Evolutionary conservation across 2,888 invertebrate genomes (phyloP).

Genomic region (Cecidostiba fungosa): DNA sequence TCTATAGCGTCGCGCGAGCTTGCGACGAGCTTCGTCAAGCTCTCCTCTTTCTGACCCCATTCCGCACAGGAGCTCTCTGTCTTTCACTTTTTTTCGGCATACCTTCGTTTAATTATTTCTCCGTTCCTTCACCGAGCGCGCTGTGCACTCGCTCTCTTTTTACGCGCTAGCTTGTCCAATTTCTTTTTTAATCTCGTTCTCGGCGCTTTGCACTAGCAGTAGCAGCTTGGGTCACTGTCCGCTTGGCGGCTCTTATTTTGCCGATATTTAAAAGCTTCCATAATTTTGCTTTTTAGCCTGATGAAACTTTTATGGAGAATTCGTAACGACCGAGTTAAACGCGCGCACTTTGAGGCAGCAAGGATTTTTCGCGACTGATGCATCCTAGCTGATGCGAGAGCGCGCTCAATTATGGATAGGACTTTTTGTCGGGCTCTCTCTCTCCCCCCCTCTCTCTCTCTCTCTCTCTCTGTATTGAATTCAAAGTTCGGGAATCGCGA

Average conservation of each 20-base stretch:
- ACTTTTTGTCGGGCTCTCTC: not conserved
- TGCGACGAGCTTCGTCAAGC: not conserved
- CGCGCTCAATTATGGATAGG: not conserved
- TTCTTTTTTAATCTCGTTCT: slow-evolving; percentile 57
- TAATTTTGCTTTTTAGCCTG: slow-evolving; percentile 29
- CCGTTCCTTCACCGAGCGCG: not conserved
- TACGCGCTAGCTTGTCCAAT: slow-evolving; percentile 37
- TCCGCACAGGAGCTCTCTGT: not conserved
- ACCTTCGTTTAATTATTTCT: slow-evolving; percentile 60
- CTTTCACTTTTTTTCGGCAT: slow-evolving; percentile 38
- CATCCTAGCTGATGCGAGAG: not conserved
- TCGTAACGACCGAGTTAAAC: slow-evolving; percentile 8
- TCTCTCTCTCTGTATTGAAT: not conserved
- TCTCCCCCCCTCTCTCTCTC: not conserved
- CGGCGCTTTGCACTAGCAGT: not conserved
- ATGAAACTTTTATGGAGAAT: slow-evolving; percentile 43
- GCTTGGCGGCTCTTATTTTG: slow-evolving; percentile 36
- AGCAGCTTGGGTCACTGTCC: not conserved
- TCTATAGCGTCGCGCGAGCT: not conserved
- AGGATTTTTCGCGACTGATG: not conserved
- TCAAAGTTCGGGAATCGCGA: not conserved
- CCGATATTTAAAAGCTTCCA: slow-evolving; percentile 48
- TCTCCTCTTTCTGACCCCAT: slow-evolving; percentile 6
- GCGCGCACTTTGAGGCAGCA: not conserved
- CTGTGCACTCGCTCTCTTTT: not conserved